Evolutionary conservation across 2,113 vertebrate genomes (phyloP).

Genomic region (Nothobranchius furzeri): DNA sequence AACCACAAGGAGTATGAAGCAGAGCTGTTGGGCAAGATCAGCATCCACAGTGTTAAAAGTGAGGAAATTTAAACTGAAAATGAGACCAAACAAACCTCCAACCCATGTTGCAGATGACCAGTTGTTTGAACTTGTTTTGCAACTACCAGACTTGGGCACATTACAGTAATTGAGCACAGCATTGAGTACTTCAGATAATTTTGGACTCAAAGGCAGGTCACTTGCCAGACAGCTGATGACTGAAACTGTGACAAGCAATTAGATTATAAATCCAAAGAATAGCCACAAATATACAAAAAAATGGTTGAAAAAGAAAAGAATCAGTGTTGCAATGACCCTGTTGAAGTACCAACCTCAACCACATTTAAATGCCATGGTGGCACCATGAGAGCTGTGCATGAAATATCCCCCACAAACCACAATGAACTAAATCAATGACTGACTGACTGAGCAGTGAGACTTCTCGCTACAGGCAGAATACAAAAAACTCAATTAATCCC

Average conservation of each 20-base stretch:
- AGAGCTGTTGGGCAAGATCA: too few relatives aligned
- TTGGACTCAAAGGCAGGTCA: neutral
- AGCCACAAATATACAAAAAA: neutral
- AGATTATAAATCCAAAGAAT: neutral
- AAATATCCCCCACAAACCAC: neutral
- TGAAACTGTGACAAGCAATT: neutral
- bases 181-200: neutral
- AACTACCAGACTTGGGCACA: neutral
- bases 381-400: neutral
- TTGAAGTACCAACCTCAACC: neutral
- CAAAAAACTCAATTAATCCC: too few relatives aligned
- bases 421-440: neutral
- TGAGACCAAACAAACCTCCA: neutral
- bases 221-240: neutral
- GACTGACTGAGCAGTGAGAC: neutral
- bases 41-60: too few relatives aligned
- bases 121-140: neutral
- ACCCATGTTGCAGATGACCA: neutral
- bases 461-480: neutral
- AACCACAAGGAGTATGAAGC: too few relatives aligned
- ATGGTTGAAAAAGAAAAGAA: neutral
- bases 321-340: neutral
- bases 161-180: neutral
- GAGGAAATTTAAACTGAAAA: too few relatives aligned
- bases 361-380: neutral